These are phyloP conservation scores for Bombus ignitus DNA, from an alignment of 1,140 invertebrate genomes.

Conservation along the genomic window DNA sequence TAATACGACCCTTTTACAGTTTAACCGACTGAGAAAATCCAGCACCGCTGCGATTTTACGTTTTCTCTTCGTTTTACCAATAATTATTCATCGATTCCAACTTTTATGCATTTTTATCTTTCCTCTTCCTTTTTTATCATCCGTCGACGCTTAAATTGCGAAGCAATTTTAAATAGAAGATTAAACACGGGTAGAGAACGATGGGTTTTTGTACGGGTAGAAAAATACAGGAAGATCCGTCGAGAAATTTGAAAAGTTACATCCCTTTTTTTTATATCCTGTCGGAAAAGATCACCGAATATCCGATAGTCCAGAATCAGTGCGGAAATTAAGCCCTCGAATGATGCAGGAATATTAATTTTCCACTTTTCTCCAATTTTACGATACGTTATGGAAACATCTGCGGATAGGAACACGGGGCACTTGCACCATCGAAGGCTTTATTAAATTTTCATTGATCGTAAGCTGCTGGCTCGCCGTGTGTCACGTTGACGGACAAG, in stretches of 20 bases:
- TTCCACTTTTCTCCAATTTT: slow-evolving; percentile 13
- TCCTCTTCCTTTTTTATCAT: too few species aligned
- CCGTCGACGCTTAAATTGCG: too few species aligned
- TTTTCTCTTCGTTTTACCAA: background rate
- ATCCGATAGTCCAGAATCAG: background rate
- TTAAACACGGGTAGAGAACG: too few species aligned
- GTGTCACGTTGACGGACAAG: background rate
- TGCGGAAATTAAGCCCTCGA: background rate
- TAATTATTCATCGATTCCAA: background rate
- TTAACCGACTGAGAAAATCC: slow-evolving; percentile 1
- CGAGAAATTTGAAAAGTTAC: background rate
- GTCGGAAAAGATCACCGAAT: background rate
- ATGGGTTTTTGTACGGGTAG: too few species aligned
- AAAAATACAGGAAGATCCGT: background rate
- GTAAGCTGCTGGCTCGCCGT: background rate
- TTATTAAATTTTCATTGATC: slow-evolving; percentile 48
- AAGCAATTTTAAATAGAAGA: too few species aligned
- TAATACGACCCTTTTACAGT: background rate
- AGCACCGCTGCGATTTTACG: background rate
- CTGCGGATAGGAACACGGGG: background rate
- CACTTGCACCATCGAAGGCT: background rate
- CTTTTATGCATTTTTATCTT: background rate
- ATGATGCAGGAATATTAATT: background rate
- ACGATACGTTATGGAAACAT: background rate
- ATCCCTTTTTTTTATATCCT: too few species aligned